phyloP scores from a whole-genome alignment of 2,888 invertebrate genomes.

The Caprella mutica region DNA sequence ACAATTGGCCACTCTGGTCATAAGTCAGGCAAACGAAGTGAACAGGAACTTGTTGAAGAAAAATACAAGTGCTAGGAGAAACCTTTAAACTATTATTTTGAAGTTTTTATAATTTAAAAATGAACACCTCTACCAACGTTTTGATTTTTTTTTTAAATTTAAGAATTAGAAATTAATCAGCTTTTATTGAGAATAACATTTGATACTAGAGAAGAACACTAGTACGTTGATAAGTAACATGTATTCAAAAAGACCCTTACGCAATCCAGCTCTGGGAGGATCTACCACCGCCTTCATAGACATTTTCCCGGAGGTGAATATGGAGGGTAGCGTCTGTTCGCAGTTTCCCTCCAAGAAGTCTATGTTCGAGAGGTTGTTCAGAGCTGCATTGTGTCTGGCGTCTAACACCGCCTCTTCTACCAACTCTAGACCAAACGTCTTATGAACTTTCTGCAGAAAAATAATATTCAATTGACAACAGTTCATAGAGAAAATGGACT shows the following conservation, averaged over 20 bases:
- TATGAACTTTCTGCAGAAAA: slow-evolving; percentile 36
- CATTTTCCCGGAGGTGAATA: slow-evolving; percentile 51
- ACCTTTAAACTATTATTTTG: too few species aligned
- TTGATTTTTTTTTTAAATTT: too few species aligned
- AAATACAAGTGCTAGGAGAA: too few species aligned
- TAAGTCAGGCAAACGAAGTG: too few species aligned
- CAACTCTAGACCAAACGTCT: slow-evolving; percentile 82
- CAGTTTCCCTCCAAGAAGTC: slow-evolving; percentile 83
- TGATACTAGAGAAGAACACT: too few species aligned
- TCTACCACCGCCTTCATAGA: slow-evolving; percentile 80
- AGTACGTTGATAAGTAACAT: too few species aligned
- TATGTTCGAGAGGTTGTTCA: slow-evolving; percentile 67
- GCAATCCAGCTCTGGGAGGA: slow-evolving; percentile 84
- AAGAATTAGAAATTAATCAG: too few species aligned
- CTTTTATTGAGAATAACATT: too few species aligned
- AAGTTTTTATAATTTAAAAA: too few species aligned
- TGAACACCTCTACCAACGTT: too few species aligned
- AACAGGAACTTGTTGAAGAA: too few species aligned
- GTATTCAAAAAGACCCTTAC: slow-evolving; percentile 55
- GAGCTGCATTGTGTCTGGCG: slow-evolving; percentile 71
- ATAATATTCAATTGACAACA: background rate
- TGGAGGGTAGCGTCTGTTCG: slow-evolving; percentile 68
- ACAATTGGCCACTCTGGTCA: too few species aligned
- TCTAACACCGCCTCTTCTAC: slow-evolving; percentile 74
- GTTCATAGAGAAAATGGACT: background rate